Evolutionary conservation across 1,140 invertebrate genomes (phyloP), one percentile per base, ranked within the genome.

Genomic region (Macrotrachela quadricornifera): DNA sequence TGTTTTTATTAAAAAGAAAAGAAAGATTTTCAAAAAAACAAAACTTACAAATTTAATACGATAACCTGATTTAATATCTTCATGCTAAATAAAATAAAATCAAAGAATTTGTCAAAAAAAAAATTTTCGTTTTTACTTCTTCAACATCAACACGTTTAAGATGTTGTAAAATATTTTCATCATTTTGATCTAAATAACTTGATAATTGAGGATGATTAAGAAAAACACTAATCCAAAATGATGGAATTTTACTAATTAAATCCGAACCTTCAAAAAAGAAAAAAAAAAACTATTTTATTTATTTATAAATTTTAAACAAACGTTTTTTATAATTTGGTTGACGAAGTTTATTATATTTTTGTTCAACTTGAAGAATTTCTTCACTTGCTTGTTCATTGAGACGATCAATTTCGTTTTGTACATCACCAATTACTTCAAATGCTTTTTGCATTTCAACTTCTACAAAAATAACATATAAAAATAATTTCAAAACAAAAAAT

Each of bases 181-280:
- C 85, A 49, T 84, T 80, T 64, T 84, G 82, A 60, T 80, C 79
- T 51, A 90, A 70, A 61, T 85, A 77, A 44, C 79, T 76, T 54
- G 81, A 81, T 59, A 87, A 78, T 74, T 84, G 81, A 57, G 83
- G 83, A 73, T 88, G 84, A 70, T 87, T 88, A 50, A 84, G 80
- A 73, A 88, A 84, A 80, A 82, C 80, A 55, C 82, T 86, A 16
- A 85, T 76, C 85, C 85, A 90, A 66, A 88, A 90, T 64, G 87
- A 83, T 18, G 82, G 81, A 64, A 90, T 85, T 65, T 79, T 80
- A 59, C 79, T 77, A 58, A 88, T 85, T 58, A 86, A 76, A 60
- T 82, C 79, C 59, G 78, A 82, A 30, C 21, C 21, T 30, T 2
- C 2, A 30, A 4, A 30, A 30, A 30, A 30, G 8, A 4, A 30